Percentiles rank a stretch among this genome's conserved stretches.
phyloP scores from a whole-genome alignment of 2,888 invertebrate species.

The Mimumesa dahlbomi region DNA sequence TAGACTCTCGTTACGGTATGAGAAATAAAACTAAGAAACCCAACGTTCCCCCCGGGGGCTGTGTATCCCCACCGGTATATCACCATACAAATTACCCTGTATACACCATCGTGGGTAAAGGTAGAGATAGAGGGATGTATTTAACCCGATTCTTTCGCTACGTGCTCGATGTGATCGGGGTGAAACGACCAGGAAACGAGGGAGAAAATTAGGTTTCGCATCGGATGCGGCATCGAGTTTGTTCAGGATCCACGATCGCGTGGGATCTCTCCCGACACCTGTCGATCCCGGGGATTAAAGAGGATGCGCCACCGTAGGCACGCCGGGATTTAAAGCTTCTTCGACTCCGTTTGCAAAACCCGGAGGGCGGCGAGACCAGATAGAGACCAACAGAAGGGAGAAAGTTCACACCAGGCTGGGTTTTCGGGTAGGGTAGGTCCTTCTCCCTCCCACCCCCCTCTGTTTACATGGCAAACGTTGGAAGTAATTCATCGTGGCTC shows the following conservation, averaged over 20 bases:
- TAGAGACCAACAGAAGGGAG: conserved; percentile 6
- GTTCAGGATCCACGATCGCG: conserved; percentile 54
- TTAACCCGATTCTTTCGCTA: conserved; percentile 41
- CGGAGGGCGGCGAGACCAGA: neutral
- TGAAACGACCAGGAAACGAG: conserved; percentile 13
- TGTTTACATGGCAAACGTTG: conserved; percentile 68
- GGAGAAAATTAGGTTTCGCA: conserved; percentile 53
- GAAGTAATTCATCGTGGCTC: conserved; percentile 59
- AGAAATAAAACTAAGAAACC: too few relatives aligned
- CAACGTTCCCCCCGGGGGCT: too few relatives aligned
- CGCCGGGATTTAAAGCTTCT: conserved; percentile 53
- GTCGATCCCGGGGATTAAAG: conserved; percentile 72
- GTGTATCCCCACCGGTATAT: too few relatives aligned
- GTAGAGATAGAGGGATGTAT: too few relatives aligned
- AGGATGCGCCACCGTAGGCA: conserved; percentile 60
- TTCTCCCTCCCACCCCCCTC: too few relatives aligned
- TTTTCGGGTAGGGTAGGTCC: conserved; percentile 48
- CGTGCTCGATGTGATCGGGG: conserved; percentile 20
- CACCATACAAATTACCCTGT: too few relatives aligned
- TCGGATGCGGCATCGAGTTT: conserved; percentile 45
- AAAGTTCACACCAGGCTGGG: conserved; percentile 29
- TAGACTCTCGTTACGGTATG: too few relatives aligned
- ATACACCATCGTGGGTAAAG: too few relatives aligned
- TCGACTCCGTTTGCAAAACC: conserved; percentile 5
- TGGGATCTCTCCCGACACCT: conserved; percentile 62